Evolutionary conservation across 2,797 vertebrate genomes (phyloP).

Genomic region (Mallotus villosus): DNA sequence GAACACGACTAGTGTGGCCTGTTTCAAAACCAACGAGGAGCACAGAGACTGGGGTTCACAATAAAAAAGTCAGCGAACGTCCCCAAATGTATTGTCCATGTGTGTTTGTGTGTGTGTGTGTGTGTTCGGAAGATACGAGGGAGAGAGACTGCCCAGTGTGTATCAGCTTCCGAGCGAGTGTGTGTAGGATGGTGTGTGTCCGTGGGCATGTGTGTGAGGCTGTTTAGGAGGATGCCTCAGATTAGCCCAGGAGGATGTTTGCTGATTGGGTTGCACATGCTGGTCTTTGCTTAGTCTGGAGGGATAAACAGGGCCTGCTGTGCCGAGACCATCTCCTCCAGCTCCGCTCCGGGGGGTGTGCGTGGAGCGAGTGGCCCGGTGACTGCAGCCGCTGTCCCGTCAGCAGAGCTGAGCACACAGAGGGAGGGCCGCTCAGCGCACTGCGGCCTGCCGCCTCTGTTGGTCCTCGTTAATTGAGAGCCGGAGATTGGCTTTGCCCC

Average conservation of each 20-base stretch:
- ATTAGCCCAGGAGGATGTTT: slow-evolving; percentile 16
- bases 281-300: slow-evolving; percentile 12
- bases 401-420: slow-evolving; percentile 35
- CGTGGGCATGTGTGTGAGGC: slow-evolving; percentile 9
- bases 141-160: neutral
- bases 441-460: slow-evolving; percentile 63
- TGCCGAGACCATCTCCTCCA: neutral
- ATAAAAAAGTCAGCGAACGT: neutral
- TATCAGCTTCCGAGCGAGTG: neutral
- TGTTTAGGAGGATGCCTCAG: slow-evolving; percentile 8
- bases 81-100: no score
- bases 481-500: slow-evolving; percentile 61
- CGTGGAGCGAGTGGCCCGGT: slow-evolving; percentile 10
- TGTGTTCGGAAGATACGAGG: neutral
- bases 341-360: slow-evolving; percentile 1
- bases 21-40: neutral
- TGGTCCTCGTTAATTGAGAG: slow-evolving; percentile 68
- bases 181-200: neutral
- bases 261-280: slow-evolving; percentile 3
- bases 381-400: slow-evolving; percentile 47
- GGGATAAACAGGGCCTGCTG: slow-evolving; percentile 20
- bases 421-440: slow-evolving; percentile 32
- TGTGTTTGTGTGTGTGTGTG: no score
- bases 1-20: neutral
- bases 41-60: neutral